These are phyloP conservation scores for Palloptera scutellata DNA, from an alignment of 2,888 invertebrate genomes.

Conservation along the genomic window DNA sequence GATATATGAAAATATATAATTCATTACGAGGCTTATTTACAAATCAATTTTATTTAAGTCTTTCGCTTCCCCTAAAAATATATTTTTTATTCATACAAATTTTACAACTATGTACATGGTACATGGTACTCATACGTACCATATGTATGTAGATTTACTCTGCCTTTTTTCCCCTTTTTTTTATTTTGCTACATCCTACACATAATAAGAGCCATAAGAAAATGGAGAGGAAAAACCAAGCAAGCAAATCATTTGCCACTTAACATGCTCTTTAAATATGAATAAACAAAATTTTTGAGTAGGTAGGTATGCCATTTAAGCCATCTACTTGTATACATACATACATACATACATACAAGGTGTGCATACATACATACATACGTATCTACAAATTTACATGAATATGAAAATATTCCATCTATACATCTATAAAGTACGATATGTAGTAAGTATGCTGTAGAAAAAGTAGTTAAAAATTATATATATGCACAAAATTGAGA, in stretches of 20 bases:
- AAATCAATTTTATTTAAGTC: no score
- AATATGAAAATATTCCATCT: not conserved
- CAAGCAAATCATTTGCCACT: slow-evolving; percentile 39
- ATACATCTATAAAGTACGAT: slow-evolving; percentile 15
- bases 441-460: slow-evolving; percentile 7
- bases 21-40: no score
- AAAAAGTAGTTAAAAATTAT: slow-evolving; percentile 36
- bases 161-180: slow-evolving; percentile 36
- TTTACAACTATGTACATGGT: no score
- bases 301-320: not conserved
- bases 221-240: slow-evolving; percentile 3
- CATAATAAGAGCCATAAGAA: slow-evolving; percentile 23
- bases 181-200: slow-evolving; percentile 18
- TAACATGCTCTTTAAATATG: slow-evolving; percentile 41
- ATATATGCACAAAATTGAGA: slow-evolving; percentile 43
- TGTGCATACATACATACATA: not conserved
- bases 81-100: no score
- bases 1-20: no score
- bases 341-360: no score
- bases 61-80: no score
- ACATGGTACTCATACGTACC: no score
- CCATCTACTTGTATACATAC: not conserved
- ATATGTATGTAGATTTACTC: no score
- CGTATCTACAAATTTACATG: no score
- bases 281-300: slow-evolving; percentile 33